These are phyloP conservation scores for Sebastes taczanowskii DNA, from an alignment of 2,797 vertebrate genomes.

Conservation along the genomic window DNA sequence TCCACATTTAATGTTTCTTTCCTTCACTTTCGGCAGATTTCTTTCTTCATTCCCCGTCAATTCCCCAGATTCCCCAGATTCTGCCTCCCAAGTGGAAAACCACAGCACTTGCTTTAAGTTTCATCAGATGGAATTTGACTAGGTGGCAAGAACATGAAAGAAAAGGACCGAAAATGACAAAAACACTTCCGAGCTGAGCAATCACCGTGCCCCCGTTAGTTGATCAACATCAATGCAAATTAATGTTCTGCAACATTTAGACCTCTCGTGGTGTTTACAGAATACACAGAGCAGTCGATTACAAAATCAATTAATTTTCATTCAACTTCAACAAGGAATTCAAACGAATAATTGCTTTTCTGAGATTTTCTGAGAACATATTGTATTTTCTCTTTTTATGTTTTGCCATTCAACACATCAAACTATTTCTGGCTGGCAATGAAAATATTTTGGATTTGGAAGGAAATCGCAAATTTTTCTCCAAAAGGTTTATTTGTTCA, in stretches of 20 bases:
- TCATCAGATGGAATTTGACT: constrained; percentile 56
- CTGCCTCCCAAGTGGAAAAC: constrained; percentile 24
- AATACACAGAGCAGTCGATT: background rate
- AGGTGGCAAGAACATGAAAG: constrained; percentile 46
- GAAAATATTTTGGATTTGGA: background rate
- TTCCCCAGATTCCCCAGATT: constrained; percentile 25
- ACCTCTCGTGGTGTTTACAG: background rate
- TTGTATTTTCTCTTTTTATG: background rate
- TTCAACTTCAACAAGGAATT: background rate
- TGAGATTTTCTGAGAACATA: background rate
- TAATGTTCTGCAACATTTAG: background rate
- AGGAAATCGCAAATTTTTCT: background rate
- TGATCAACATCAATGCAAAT: constrained; percentile 13
- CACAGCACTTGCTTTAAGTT: constrained; percentile 48
- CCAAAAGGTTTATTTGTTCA: background rate
- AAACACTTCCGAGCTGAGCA: constrained; percentile 8
- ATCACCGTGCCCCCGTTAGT: background rate
- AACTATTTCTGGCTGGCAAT: background rate
- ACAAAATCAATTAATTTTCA: background rate
- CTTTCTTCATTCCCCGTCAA: background rate
- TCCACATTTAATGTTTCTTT: constrained; percentile 10
- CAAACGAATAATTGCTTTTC: background rate
- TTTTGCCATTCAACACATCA: background rate
- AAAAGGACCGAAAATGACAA: constrained; percentile 30
- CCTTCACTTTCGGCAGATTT: background rate